phyloP scores from a whole-genome alignment of 30 jellyfish, hydroid and myxozoan species.

The Clytia hemisphaerica region DNA sequence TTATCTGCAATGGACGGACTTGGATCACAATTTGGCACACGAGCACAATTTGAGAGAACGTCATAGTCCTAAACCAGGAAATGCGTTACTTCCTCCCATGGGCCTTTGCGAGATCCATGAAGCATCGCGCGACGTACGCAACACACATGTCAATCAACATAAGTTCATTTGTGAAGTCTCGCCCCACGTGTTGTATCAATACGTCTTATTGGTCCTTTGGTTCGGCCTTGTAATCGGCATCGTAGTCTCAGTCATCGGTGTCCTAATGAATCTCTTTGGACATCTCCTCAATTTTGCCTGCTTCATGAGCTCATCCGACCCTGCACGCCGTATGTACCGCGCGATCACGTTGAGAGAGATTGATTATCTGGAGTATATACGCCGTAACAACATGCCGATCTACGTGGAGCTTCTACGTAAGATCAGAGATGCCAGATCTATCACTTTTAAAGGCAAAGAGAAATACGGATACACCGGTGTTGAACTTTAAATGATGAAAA shows the following conservation, averaged over 20 bases:
- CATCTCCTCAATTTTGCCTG: conserved; percentile 2
- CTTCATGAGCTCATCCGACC: not conserved
- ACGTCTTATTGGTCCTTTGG: conserved; percentile 16
- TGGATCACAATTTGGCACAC: not conserved
- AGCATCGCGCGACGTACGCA: conserved; percentile 18
- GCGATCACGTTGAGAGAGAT: conserved; percentile 6
- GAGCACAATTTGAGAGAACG: not conserved
- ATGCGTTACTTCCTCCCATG: conserved; percentile 17
- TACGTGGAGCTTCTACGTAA: not conserved
- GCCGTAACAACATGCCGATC: conserved; percentile 8
- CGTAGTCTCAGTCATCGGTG: not conserved
- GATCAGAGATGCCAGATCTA: too few species aligned
- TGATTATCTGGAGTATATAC: conserved; percentile 16
- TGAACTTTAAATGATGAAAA: too few species aligned
- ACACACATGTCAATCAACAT: conserved; percentile 7
- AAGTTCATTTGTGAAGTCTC: conserved; percentile 16
- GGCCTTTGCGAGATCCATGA: conserved; percentile 22
- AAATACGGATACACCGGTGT: too few species aligned
- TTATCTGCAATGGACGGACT: not conserved
- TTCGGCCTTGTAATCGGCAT: conserved; percentile 6
- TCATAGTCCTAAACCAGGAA: conserved; percentile 8
- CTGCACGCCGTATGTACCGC: not conserved
- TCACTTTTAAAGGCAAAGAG: too few species aligned
- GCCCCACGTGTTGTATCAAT: conserved; percentile 26
- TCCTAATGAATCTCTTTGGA: not conserved